Evolutionary conservation across 1,140 invertebrate genomes (phyloP), one percentile per base, ranked within the genome.

Genomic region (Panulirus ornatus): DNA sequence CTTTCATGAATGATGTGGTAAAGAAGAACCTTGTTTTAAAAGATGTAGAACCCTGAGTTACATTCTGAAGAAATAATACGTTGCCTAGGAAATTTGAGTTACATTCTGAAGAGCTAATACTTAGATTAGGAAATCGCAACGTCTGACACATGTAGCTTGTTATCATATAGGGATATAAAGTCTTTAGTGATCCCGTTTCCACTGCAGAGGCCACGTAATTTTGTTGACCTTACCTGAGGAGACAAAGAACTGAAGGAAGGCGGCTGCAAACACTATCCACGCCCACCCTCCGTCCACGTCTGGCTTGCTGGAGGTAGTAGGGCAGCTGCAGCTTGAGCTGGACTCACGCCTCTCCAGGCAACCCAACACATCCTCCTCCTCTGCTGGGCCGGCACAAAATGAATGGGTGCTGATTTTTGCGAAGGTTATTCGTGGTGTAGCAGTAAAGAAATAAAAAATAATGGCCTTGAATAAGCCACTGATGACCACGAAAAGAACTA

Each of bases 201-300:
- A 70, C n/a, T 70, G 63, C 9, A 70, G 9, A 8, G 34, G n/a
- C 9, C 14, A 9, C n/a, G 27, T 9, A 81, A 81, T 0, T 16
- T n/a, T 11, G 34, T 14, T 83, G 0, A 38, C 40, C 76, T 9
- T 6, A 89, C 88, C 79, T 76, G 88, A 89, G 2, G 88, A 83
- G 14, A 89, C 30, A 44, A 83, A 89, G 70, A 89, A 89, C 79
- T 89, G 81, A 0, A 89, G 30, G 51, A 83, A 89, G 40, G 63
- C 88, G 30, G 88, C 88, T 19, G 42, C 88, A 22, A 83, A 70
- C 36, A 89, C 88, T 19, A 89, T 81, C 88, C 88, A 89, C 44
- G 88, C 79, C 88, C 88, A 89, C n/a, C 88, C 88, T 27, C 88
- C 79, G 19, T 89, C 88, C 40, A 89, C 70, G 34, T 89, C 88